Conservation (phyloP, 92 coral and sea anemone genomes). For the Desmophyllum pertusum region DNA sequence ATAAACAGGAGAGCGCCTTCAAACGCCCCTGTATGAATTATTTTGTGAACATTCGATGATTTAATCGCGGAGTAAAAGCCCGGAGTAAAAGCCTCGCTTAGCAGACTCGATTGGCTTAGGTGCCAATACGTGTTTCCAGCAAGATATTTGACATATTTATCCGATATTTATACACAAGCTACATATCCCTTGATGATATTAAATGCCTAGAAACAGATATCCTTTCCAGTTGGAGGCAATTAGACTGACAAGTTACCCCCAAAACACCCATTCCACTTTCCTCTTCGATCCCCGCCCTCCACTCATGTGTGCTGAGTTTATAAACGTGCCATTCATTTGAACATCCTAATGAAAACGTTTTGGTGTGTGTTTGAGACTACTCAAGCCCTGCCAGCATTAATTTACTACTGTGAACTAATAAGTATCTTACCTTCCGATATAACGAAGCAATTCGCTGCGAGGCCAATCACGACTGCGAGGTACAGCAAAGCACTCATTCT, state of each 20-base stretch:
- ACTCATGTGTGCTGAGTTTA: background rate
- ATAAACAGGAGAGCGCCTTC: no score
- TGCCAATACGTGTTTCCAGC: no score
- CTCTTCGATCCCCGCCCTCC: background rate
- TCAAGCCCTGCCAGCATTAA: background rate
- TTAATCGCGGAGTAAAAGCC: no score
- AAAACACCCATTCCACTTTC: background rate
- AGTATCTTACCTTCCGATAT: slow-evolving; percentile 1
- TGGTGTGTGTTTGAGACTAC: background rate
- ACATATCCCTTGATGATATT: background rate
- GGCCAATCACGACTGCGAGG: background rate
- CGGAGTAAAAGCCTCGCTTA: no score
- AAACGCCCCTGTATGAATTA: no score
- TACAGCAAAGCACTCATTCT: slow-evolving; percentile 1
- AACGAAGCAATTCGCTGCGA: background rate
- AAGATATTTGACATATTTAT: no score
- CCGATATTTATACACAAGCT: no score
- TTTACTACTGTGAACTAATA: background rate
- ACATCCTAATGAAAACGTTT: background rate
- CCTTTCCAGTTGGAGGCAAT: background rate
- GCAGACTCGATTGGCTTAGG: no score
- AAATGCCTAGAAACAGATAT: background rate
- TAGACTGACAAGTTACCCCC: background rate
- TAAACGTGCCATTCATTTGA: background rate
- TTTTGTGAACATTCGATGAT: no score